Evolutionary conservation across 1,140 invertebrate species (phyloP), one percentile per base, ranked within the genome.

Genomic region (Parasteatoda tepidariorum): DNA sequence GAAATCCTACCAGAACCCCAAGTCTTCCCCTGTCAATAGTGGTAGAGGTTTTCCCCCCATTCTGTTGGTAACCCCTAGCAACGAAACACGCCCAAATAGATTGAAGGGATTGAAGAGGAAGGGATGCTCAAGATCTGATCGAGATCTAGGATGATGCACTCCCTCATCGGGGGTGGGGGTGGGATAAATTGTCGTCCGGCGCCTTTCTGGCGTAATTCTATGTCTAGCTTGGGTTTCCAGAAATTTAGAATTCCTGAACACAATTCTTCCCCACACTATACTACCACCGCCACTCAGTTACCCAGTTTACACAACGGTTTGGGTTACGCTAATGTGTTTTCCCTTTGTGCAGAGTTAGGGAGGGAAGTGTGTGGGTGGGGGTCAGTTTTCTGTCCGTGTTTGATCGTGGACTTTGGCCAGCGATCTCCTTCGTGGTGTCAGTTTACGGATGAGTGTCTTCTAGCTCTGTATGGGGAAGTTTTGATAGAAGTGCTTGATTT

Each of bases 61-160:
- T 18, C 22, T 68, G 24, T 41, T 34, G 33, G 76, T 79, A 78
- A 26, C 62, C 64, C 76, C 33, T 79, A 41, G 62, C 76, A 79
- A 79, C 76, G 61, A 79, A 79, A 79, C 76, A 79, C 76, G 76
- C 76, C 76, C 76, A 79, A 68, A 79, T 79, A 79, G 76, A 79
- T 79, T 79, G 76, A 48, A 13, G 48, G 54, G 70, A 13, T 26
- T 26, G 54, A 15, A 64, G 30, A 18, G 38, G 18, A 18, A 18
- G 38, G 18, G 38, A 48, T 48, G 38, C 38, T 48, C 34, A 38
- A 41, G 34, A 67, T 67, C 31, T 38, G 64, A 67, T 67, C 31
- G 61, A 64, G 28, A 64, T 64, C 61, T 31, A 15, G 30, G 64
- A 41, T 28, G 64, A 18, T 26, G 61, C 30, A 15, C 28, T 13